A percentile compares a stretch with the other conserved stretches of the same genome.
phyloP scores from a whole-genome alignment of 2,888 invertebrate species.

The Tenthredo livida region DNA sequence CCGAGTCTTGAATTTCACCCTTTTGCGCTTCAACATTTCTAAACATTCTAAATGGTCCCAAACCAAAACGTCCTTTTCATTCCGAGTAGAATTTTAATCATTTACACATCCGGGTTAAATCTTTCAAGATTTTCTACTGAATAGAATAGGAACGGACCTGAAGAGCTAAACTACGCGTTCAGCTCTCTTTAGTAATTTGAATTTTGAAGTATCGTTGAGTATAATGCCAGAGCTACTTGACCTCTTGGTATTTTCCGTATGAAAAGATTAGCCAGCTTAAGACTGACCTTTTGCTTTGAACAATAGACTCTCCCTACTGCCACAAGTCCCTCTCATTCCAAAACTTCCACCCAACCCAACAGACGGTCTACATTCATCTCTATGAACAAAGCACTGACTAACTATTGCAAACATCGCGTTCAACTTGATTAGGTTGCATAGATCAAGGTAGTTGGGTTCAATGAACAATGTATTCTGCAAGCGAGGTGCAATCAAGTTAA shows the following conservation, averaged over 20 bases:
- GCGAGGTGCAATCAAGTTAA: neutral
- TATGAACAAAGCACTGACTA: constrained; percentile 39
- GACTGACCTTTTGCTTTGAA: constrained; percentile 37
- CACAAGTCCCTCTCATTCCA: constrained; percentile 9
- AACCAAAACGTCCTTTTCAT: neutral
- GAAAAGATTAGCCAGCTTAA: constrained; percentile 46
- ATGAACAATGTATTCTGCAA: neutral
- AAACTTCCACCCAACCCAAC: neutral
- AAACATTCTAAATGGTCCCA: neutral
- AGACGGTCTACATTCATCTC: constrained; percentile 16
- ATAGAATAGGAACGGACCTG: neutral
- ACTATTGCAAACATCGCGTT: constrained; percentile 39
- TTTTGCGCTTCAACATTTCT: neutral
- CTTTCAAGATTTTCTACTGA: neutral
- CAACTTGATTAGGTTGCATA: constrained; percentile 40
- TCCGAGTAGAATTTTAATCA: neutral
- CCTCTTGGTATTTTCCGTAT: constrained; percentile 34
- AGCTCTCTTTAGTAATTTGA: neutral
- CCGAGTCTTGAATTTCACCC: too few species aligned
- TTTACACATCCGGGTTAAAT: neutral
- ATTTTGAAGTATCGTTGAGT: constrained; percentile 16
- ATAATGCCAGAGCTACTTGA: constrained; percentile 21
- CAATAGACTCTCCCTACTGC: constrained; percentile 28
- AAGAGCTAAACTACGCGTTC: constrained; percentile 1
- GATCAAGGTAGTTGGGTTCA: constrained; percentile 21